Conservation (phyloP, 1,140 invertebrate species). For the Zaprionus capensis region DNA sequence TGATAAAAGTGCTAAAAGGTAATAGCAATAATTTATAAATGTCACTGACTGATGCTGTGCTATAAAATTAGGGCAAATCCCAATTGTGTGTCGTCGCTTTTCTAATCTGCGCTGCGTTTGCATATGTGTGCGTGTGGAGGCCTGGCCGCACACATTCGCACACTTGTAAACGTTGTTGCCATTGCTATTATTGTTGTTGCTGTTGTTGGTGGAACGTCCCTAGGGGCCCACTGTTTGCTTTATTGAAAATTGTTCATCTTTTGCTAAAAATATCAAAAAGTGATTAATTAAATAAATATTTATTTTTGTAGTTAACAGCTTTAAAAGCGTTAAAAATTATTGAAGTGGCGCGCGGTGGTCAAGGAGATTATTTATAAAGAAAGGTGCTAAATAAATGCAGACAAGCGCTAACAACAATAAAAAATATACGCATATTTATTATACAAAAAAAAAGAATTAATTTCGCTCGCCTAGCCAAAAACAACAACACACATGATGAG, state of each 20-base stretch:
- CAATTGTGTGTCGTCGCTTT: constrained; percentile 31
- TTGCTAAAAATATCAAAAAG: constrained; percentile 22
- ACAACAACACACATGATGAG: constrained; percentile 21
- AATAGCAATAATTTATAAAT: constrained; percentile 38
- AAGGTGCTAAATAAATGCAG: constrained; percentile 51
- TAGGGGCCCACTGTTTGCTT: constrained; percentile 20
- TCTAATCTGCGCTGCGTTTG: constrained; percentile 32
- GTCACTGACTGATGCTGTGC: constrained; percentile 12
- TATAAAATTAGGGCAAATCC: constrained; percentile 55
- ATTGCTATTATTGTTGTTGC: constrained; percentile 18
- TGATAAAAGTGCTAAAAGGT: constrained; percentile 15
- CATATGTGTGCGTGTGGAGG: constrained; percentile 46
- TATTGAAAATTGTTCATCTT: constrained; percentile 8
- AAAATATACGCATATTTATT: constrained; percentile 32
- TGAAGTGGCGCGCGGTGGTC: constrained; percentile 17
- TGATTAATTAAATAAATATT: constrained; percentile 22
- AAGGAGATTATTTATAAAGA: constrained; percentile 43
- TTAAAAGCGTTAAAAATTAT: constrained; percentile 31
- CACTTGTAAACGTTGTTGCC: constrained; percentile 39
- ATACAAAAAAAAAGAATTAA: constrained; percentile 37
- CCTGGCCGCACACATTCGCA: constrained; percentile 47
- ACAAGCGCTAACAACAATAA: constrained; percentile 40
- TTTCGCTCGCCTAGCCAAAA: constrained; percentile 16
- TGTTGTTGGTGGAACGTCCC: not conserved
- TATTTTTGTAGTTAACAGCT: constrained; percentile 16